phyloP scores from a whole-genome alignment of 2,888 invertebrate genomes.

The Epirrhoe alternata region DNA sequence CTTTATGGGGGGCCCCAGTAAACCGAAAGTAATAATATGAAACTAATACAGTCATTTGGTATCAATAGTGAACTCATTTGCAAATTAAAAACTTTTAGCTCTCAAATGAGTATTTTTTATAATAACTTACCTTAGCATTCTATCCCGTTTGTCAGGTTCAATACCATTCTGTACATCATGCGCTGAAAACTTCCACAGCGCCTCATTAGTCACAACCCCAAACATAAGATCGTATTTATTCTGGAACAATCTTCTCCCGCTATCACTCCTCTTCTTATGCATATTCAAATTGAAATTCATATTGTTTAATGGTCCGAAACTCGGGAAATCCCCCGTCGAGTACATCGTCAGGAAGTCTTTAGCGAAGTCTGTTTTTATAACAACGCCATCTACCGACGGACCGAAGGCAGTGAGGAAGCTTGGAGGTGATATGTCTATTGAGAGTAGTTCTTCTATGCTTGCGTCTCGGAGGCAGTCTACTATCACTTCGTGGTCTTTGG shows the following conservation, averaged over 20 bases:
- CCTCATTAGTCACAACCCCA: conserved; percentile 96
- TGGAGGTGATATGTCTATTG: conserved; percentile 91
- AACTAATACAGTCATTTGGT: background rate
- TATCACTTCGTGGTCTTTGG: conserved; percentile 92
- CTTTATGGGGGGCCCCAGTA: no score
- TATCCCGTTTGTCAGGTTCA: conserved; percentile 94
- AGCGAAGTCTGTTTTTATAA: conserved; percentile 94
- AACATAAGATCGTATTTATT: conserved; percentile 94
- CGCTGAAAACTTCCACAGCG: conserved; percentile 95
- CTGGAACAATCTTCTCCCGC: conserved; percentile 84
- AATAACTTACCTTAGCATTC: conserved; percentile 86
- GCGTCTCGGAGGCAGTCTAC: conserved; percentile 93
- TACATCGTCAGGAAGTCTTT: conserved; percentile 91
- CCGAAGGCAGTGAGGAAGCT: conserved; percentile 95
- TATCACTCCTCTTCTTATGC: conserved; percentile 87
- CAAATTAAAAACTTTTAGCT: no score
- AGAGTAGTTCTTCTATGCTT: conserved; percentile 89
- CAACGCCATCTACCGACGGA: conserved; percentile 97
- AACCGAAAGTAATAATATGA: background rate
- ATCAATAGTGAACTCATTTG: no score
- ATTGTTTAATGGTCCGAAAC: conserved; percentile 85
- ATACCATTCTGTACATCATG: conserved; percentile 93
- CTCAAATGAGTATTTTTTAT: no score
- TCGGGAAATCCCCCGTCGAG: conserved; percentile 87
- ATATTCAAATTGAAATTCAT: conserved; percentile 82